Base-by-base conservation (phyloP, 2,888 invertebrate species). In the Caenorhabditis sp. region DNA sequence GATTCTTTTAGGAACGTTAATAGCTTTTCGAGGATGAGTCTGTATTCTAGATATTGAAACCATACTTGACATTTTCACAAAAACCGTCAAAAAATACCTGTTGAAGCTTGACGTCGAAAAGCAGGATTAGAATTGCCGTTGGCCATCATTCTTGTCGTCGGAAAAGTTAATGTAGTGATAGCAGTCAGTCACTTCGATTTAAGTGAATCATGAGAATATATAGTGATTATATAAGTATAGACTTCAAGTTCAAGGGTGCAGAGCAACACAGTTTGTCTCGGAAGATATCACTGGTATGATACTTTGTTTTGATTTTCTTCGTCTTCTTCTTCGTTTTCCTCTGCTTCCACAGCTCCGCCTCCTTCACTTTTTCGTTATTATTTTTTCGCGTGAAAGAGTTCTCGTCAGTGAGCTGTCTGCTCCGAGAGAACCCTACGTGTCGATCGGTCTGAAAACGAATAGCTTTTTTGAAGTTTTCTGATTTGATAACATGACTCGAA, bases 21-120 rank as follows among this genome's bases (percentile, higher is more conserved):
- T n/a, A n/a, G n/a, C n/a, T n/a, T n/a, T n/a, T n/a, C n/a, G n/a
- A n/a, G n/a, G n/a, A n/a, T n/a, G n/a, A n/a, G n/a, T n/a, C n/a
- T n/a, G n/a, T n/a, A n/a, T n/a, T n/a, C n/a, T n/a, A n/a, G n/a
- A n/a, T n/a, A n/a, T n/a, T n/a, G n/a, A n/a, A n/a, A n/a, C n/a
- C n/a, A n/a, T n/a, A n/a, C n/a, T n/a, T n/a, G n/a, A n/a, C n/a
- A n/a, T n/a, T n/a, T n/a, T n/a, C n/a, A n/a, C n/a, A n/a, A 30
- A 9, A 30, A 30, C 5, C 30, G 9, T 30, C 30, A n/a, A n/a
- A n/a, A n/a, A n/a, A n/a, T 20, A 77, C 77, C 77, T 71, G 71
- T 77, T 2, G 77, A 77, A 13, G 71, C 71, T 56, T 77, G 77
- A 6, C 77, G 50, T 15, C 71, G 71, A 27, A 77, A 77, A 20